Conservation (phyloP, 2,113 vertebrate species). For the Burhinus oedicnemus region DNA sequence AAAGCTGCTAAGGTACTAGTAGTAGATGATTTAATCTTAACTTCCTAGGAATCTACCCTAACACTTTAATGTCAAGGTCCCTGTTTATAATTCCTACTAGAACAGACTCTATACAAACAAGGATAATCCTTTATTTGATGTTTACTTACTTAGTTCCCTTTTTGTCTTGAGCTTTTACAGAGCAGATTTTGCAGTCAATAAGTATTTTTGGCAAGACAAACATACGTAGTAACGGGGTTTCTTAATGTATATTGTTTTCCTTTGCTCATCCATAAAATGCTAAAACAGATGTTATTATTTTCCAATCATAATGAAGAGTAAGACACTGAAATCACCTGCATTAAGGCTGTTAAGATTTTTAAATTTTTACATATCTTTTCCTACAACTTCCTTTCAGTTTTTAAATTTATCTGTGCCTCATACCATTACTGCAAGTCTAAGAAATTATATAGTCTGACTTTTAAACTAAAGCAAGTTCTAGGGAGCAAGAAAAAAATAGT, state of each 20-base stretch:
- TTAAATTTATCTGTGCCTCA: background rate
- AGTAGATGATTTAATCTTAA: background rate
- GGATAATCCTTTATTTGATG: background rate
- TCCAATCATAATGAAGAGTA: background rate
- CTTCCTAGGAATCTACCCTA: background rate
- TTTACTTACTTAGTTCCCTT: background rate
- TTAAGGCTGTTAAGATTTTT: background rate
- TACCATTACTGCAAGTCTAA: background rate
- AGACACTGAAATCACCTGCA: background rate
- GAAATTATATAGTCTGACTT: background rate
- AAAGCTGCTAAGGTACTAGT: background rate
- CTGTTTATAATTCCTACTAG: background rate
- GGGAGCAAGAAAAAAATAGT: background rate
- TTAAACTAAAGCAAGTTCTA: background rate
- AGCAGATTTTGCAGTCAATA: background rate
- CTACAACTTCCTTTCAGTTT: background rate
- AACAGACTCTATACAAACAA: background rate
- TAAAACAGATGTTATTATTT: background rate
- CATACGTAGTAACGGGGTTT: background rate
- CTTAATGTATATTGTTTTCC: background rate
- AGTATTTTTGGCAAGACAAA: background rate
- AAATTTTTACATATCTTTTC: background rate
- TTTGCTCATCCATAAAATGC: background rate
- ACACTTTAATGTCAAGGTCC: background rate
- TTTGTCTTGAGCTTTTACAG: background rate